These are phyloP conservation scores for Megalonaias nervosa DNA, from an alignment of 1,140 invertebrate genomes.

Conservation along the genomic window DNA sequence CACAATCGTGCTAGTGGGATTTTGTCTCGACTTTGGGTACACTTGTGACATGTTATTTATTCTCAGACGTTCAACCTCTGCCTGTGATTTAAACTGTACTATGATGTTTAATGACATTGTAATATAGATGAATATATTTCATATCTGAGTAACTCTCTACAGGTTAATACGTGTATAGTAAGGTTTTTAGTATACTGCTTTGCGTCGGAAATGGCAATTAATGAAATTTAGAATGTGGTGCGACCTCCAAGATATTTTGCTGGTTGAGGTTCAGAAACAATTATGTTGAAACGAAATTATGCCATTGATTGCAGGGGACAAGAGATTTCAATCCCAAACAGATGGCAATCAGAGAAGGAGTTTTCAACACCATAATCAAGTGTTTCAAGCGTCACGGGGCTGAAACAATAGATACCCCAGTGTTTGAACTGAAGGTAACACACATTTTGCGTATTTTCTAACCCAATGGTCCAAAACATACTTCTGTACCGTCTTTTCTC, in stretches of 20 bases:
- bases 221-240: too few relatives aligned
- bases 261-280: slow-evolving; percentile 33
- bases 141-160: not conserved
- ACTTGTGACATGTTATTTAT: too few relatives aligned
- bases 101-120: too few relatives aligned
- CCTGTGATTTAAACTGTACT: too few relatives aligned
- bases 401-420: slow-evolving; percentile 98
- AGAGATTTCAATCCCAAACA: slow-evolving; percentile 95
- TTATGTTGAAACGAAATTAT: not conserved
- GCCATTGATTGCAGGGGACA: slow-evolving; percentile 81
- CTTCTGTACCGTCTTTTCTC: too few relatives aligned
- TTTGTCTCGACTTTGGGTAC: too few relatives aligned
- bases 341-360: slow-evolving; percentile 92
- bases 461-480: too few relatives aligned
- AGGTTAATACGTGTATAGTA: not conserved
- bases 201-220: too few relatives aligned
- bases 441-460: too few relatives aligned
- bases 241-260: too few relatives aligned
- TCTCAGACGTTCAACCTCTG: too few relatives aligned
- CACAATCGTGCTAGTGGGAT: too few relatives aligned
- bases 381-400: slow-evolving; percentile 99
- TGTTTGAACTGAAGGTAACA: slow-evolving; percentile 96
- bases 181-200: not conserved
- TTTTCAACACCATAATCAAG: slow-evolving; percentile 89
- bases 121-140: not conserved